These are phyloP conservation scores for Oreortyx pictus DNA, from an alignment of 2,797 vertebrate genomes.

Conservation along the genomic window DNA sequence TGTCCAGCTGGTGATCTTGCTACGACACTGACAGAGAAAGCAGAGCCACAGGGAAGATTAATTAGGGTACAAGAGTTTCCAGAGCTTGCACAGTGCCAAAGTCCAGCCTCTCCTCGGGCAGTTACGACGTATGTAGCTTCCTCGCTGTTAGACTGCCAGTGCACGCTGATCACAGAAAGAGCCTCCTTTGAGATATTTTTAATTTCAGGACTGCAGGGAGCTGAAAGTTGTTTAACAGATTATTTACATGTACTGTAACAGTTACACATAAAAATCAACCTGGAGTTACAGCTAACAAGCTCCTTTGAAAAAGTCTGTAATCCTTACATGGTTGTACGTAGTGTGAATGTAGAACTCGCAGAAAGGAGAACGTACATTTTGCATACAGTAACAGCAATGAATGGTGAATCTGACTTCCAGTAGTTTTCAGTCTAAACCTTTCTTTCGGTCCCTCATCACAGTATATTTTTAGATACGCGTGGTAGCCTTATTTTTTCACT, in stretches of 20 bases:
- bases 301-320: background rate
- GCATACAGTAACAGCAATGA: background rate
- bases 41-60: slow-evolving; percentile 86
- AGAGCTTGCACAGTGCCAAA: slow-evolving; percentile 78
- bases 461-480: background rate
- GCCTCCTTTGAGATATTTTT: slow-evolving; percentile 77
- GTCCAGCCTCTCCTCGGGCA: slow-evolving; percentile 69
- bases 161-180: slow-evolving; percentile 77
- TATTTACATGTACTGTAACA: background rate
- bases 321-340: background rate
- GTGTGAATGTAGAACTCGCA: background rate
- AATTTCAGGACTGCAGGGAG: slow-evolving; percentile 88
- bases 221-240: slow-evolving; percentile 72
- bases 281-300: background rate
- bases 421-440: background rate
- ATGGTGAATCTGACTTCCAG: background rate
- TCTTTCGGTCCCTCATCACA: background rate
- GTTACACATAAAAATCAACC: background rate
- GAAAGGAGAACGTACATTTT: background rate
- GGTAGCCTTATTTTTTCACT: background rate
- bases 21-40: slow-evolving; percentile 82
- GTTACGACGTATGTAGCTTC: slow-evolving; percentile 83
- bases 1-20: slow-evolving; percentile 81
- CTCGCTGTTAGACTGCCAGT: slow-evolving; percentile 83
- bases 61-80: slow-evolving; percentile 77